These are phyloP conservation scores for Struthidea cinerea DNA, from an alignment of 2,113 vertebrate genomes.

Conservation along the genomic window DNA sequence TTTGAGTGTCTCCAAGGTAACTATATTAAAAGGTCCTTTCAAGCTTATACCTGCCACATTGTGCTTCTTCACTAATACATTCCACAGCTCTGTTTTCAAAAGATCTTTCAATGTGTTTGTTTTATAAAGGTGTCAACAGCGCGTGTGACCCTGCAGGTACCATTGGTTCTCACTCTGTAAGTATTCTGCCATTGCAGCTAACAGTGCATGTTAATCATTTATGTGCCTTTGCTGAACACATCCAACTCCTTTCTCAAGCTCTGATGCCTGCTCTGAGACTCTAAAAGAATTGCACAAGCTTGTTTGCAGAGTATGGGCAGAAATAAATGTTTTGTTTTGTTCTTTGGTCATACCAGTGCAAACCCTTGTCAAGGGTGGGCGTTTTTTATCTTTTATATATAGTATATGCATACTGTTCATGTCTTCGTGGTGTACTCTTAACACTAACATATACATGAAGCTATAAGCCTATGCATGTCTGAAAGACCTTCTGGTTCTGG, in stretches of 20 bases:
- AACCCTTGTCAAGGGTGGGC: not conserved
- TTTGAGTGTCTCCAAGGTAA: not conserved
- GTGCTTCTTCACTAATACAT: not conserved
- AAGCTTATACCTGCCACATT: not conserved
- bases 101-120: not conserved
- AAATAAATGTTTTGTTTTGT: not conserved
- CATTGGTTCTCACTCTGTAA: constrained; percentile 72
- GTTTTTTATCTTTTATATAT: not conserved
- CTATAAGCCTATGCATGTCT: not conserved
- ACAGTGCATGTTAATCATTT: not conserved
- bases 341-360: not conserved
- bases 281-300: not conserved
- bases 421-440: not conserved
- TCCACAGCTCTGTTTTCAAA: not conserved
- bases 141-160: constrained; percentile 81
- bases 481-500: not conserved
- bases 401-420: not conserved
- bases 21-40: not conserved
- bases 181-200: not conserved
- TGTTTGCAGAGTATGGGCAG: not conserved
- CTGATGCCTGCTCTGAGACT: not conserved
- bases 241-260: not conserved
- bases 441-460: too few species aligned
- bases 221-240: not conserved
- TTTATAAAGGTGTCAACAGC: constrained; percentile 51